phyloP scores from a whole-genome alignment of 2,797 vertebrate species.

The Siniperca scherzeri region DNA sequence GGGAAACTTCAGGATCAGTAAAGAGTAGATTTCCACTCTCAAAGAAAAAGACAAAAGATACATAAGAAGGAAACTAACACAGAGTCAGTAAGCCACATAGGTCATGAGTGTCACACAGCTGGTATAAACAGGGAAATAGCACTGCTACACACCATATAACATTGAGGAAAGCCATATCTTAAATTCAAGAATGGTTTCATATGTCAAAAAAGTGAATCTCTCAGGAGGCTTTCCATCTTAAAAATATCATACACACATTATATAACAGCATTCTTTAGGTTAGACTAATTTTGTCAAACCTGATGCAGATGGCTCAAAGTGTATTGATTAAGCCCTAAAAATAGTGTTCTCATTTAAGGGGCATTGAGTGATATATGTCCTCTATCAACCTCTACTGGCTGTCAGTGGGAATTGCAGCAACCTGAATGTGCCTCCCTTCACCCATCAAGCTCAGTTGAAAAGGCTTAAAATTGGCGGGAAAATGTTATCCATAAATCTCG shows the following conservation, averaged over 20 bases:
- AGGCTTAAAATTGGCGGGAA: not conserved
- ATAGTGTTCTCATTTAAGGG: conserved; percentile 10
- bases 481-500: conserved; percentile 28
- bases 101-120: not conserved
- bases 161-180: not conserved
- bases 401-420: conserved; percentile 15
- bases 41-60: not conserved
- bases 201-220: not conserved
- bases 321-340: conserved; percentile 7
- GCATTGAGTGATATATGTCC: conserved; percentile 2
- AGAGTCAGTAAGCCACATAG: not conserved
- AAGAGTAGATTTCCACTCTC: not conserved
- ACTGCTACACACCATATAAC: not conserved
- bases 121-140: not conserved
- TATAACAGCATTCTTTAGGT: not conserved
- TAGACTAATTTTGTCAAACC: not conserved
- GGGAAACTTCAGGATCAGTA: not conserved
- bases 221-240: not conserved
- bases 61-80: not conserved
- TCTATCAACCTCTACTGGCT: conserved; percentile 52
- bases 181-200: not conserved
- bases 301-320: not conserved
- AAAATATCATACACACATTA: not conserved
- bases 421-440: not conserved
- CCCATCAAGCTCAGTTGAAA: not conserved